Percentiles rank a stretch among this genome's conserved stretches.
These are phyloP conservation scores for Papilio demoleus DNA, from an alignment of 2,888 invertebrate genomes.

Conservation along the genomic window DNA sequence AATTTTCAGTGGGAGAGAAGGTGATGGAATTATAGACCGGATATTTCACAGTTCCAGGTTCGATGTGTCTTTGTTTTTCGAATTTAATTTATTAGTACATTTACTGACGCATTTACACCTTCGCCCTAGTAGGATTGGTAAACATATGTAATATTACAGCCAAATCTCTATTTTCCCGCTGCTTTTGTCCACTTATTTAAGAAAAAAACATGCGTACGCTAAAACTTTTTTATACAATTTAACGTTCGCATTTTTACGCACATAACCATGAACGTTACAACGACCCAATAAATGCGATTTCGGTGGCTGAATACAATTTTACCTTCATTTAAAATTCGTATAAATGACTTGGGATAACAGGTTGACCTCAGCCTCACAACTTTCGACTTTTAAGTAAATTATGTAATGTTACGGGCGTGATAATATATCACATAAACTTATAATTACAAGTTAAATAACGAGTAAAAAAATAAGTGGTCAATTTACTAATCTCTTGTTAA, in stretches of 20 bases:
- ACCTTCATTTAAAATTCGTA: constrained; percentile 33
- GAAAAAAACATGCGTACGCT: no score
- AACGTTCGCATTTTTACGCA: constrained; percentile 10
- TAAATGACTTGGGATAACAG: constrained; percentile 33
- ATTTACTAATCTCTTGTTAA: neutral
- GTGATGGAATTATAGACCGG: no score
- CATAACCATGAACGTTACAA: constrained; percentile 20
- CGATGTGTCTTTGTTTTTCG: no score
- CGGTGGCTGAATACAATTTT: constrained; percentile 27
- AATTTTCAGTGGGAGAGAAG: no score
- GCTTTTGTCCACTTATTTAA: no score
- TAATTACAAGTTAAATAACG: neutral
- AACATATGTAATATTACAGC: no score
- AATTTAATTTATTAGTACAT: no score
- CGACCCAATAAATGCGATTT: constrained; percentile 21
- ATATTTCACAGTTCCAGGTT: no score
- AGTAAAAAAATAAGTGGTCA: neutral
- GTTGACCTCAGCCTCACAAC: constrained; percentile 33
- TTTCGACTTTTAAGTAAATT: constrained; percentile 36
- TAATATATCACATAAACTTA: constrained; percentile 28
- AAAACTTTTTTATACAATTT: neutral
- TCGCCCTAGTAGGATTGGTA: no score
- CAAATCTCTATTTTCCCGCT: no score
- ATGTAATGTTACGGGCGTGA: constrained; percentile 26
- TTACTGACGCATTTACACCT: no score